Percentiles rank a stretch among this genome's conserved stretches.
Evolutionary conservation across 2,797 vertebrate genomes (phyloP).

Genomic region (Hephaestus fuliginosus): DNA sequence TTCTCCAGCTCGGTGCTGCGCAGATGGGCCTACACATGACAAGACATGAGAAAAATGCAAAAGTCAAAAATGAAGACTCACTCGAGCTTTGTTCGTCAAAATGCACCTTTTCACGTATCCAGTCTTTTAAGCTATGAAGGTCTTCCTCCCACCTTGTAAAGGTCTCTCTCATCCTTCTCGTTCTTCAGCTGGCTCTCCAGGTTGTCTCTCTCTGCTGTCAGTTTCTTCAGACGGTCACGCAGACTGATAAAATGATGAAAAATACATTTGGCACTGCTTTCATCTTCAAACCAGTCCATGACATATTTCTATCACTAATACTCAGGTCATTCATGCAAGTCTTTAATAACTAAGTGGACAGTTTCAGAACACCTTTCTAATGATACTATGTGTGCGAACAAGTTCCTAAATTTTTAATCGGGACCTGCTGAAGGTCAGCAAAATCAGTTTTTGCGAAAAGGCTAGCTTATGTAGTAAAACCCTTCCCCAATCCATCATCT

Average conservation of each 20-base stretch:
- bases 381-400: neutral
- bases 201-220: constrained; percentile 89
- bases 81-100: neutral
- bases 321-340: neutral
- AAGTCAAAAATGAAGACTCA: neutral
- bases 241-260: constrained; percentile 78
- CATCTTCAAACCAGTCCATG: neutral
- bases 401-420: neutral
- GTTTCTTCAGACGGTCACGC: constrained; percentile 93
- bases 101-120: neutral
- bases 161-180: constrained; percentile 95
- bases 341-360: neutral
- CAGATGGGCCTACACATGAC: constrained; percentile 88
- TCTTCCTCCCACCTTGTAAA: constrained; percentile 90
- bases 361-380: neutral
- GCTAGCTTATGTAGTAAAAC: no score
- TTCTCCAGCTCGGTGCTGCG: constrained; percentile 98
- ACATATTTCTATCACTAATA: neutral
- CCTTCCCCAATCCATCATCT: neutral
- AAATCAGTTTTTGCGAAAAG: neutral
- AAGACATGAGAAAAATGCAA: neutral
- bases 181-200: constrained; percentile 94
- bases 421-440: neutral
- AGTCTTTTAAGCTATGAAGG: neutral
- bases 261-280: neutral